Evolutionary conservation across 2,888 invertebrate genomes (phyloP).

Genomic region (Mythimna loreyi): DNA sequence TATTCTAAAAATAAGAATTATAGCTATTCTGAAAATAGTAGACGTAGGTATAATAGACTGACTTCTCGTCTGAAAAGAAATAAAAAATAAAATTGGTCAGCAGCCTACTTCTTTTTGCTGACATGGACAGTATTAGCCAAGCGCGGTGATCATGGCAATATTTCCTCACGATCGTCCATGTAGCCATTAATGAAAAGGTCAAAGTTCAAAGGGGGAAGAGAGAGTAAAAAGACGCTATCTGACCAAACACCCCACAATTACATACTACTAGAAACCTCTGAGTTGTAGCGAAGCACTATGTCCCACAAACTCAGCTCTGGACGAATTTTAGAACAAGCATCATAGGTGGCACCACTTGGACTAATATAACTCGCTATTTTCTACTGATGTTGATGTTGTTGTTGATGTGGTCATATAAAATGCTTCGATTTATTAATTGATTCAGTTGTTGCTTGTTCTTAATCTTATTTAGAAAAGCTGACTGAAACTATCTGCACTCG

Average conservation of each 20-base stretch:
- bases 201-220: background rate
- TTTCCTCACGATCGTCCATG: background rate
- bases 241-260: constrained; percentile 20
- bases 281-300: background rate
- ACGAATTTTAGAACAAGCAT: constrained; percentile 1
- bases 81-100: background rate
- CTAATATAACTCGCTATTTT: background rate
- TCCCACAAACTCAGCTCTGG: background rate
- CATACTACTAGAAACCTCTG: background rate
- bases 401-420: background rate
- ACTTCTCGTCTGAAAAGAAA: background rate
- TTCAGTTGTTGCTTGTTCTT: background rate
- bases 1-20: background rate
- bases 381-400: background rate
- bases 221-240: constrained; percentile 23
- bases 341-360: constrained; percentile 45
- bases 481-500: background rate
- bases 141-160: background rate
- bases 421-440: no score
- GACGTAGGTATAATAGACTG: no score
- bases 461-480: background rate
- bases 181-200: background rate
- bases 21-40: background rate
- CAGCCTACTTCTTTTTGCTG: background rate
- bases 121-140: constrained; percentile 1